These are phyloP conservation scores for Iphiclides podalirius DNA, from an alignment of 2,888 invertebrate genomes.

Conservation along the genomic window DNA sequence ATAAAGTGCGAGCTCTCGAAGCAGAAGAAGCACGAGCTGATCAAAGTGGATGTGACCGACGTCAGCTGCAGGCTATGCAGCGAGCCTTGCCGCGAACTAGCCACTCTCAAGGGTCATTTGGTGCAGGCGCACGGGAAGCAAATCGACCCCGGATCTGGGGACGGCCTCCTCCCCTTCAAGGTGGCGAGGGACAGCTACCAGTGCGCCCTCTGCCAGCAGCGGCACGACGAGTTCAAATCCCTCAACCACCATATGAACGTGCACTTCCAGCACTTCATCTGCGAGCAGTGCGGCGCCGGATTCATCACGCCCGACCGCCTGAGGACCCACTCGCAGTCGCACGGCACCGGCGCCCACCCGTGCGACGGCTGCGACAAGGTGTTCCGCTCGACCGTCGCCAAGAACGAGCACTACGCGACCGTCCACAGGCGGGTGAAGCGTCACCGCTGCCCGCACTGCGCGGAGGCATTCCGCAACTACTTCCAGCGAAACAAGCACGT, in stretches of 20 bases:
- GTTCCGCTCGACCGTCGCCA: constrained; percentile 66
- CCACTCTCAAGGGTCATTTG: constrained; percentile 54
- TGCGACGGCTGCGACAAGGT: constrained; percentile 74
- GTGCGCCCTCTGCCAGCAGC: constrained; percentile 55
- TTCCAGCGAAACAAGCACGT: constrained; percentile 69
- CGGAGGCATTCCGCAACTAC: constrained; percentile 64
- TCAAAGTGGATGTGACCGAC: constrained; percentile 64
- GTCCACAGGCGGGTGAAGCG: constrained; percentile 70
- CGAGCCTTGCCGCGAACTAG: constrained; percentile 39
- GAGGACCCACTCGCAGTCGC: constrained; percentile 57
- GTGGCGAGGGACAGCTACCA: constrained; percentile 45
- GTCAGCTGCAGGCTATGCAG: constrained; percentile 55
- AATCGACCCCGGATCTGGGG: constrained; percentile 44
- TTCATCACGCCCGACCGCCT: constrained; percentile 64
- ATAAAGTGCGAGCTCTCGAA: constrained; percentile 47
- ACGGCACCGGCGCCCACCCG: constrained; percentile 56
- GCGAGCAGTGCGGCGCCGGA: constrained; percentile 66
- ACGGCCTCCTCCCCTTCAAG: constrained; percentile 62
- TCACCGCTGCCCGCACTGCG: constrained; percentile 63
- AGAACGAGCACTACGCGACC: constrained; percentile 69
- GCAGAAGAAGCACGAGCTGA: constrained; percentile 56
- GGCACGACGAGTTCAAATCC: constrained; percentile 57
- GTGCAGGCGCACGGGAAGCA: constrained; percentile 46
- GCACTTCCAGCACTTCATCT: constrained; percentile 69
- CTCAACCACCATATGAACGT: constrained; percentile 72